phyloP scores from a whole-genome alignment of 1,140 invertebrate species.

The Cheumatopsyche charites region DNA sequence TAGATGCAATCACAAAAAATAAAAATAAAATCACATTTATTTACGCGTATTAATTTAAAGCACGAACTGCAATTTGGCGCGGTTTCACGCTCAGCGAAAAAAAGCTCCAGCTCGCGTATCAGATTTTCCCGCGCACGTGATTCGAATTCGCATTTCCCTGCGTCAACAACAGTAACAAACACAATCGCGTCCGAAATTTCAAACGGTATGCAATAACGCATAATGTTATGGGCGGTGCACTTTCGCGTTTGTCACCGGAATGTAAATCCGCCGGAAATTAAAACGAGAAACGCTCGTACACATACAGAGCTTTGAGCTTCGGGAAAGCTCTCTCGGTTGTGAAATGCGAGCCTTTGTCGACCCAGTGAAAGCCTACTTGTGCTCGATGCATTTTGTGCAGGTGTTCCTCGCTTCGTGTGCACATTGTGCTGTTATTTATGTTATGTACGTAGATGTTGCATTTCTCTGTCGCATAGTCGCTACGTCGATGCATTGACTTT shows the following conservation, averaged over 20 bases:
- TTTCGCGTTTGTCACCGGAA: conserved; percentile 27
- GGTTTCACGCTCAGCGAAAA: too few relatives aligned
- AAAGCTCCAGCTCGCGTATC: too few relatives aligned
- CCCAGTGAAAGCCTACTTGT: conserved; percentile 17
- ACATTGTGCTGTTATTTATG: too few relatives aligned
- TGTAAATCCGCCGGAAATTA: conserved; percentile 47
- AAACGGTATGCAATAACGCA: background rate
- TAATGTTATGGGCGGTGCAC: background rate
- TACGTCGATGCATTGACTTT: too few relatives aligned
- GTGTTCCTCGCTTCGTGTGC: background rate
- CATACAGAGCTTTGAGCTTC: conserved; percentile 9
- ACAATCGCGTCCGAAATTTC: background rate
- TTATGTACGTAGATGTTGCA: too few relatives aligned
- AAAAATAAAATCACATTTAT: too few relatives aligned
- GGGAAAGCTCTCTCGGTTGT: conserved; percentile 29
- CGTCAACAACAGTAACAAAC: background rate
- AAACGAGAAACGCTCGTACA: conserved; percentile 34
- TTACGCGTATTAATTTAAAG: too few relatives aligned
- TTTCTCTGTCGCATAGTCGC: too few relatives aligned
- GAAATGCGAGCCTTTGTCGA: conserved; percentile 19
- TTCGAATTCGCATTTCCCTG: background rate
- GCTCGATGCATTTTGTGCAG: conserved; percentile 9
- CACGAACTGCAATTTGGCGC: too few relatives aligned
- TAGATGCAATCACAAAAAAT: too few relatives aligned
- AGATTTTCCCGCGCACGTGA: background rate